Evolutionary conservation across 2,797 vertebrate species (phyloP), one percentile per base, ranked within the genome.

Genomic region (Okamejei kenojei): DNA sequence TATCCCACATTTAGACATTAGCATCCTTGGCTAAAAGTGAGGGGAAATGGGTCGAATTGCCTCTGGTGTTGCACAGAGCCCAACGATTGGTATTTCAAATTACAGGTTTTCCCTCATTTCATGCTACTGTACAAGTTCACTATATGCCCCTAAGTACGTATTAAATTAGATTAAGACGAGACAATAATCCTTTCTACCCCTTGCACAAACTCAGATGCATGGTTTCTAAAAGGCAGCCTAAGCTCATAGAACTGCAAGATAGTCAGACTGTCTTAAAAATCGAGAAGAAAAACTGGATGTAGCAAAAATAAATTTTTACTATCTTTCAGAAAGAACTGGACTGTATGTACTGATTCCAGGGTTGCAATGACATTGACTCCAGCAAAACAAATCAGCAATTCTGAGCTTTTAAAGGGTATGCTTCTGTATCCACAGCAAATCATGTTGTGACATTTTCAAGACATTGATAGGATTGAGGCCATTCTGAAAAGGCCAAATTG

Each of bases 281-380:
- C 17, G 15, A 32, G 17, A 86, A 35, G n/a, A 29, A 80, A 84
- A 26, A 84, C 17, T 3, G 7, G 84, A 7, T 82, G 58, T 0
- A 65, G 58, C n/a, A 65, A 32, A 88, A 84, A 84, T 26, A 84
- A 65, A 88, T 65, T 6, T 65, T 74, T 74, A 7, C 21, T 74
- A 74, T 74, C 81, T 29, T 84, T 84, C 81, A 86, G 54, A 86
- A 86, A n/a, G 26, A 17, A 88, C 58, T 88, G 82, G 84, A 68
- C 35, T 35, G 61, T 10, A 88, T 21, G 17, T 19, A 21, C 21
- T 26, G 84, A 19, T 68, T 32, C 82, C 82, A 63, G 29, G 26
- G 4, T 63, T 86, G 54, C 61, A 58, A 86, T 63, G 54, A 32
- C 54, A 86, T 86, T 86, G 82, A 86, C 82, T 86, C 29, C 58